Evolutionary conservation across 2,113 vertebrate species (phyloP).

Genomic region (Odontesthes bonariensis): DNA sequence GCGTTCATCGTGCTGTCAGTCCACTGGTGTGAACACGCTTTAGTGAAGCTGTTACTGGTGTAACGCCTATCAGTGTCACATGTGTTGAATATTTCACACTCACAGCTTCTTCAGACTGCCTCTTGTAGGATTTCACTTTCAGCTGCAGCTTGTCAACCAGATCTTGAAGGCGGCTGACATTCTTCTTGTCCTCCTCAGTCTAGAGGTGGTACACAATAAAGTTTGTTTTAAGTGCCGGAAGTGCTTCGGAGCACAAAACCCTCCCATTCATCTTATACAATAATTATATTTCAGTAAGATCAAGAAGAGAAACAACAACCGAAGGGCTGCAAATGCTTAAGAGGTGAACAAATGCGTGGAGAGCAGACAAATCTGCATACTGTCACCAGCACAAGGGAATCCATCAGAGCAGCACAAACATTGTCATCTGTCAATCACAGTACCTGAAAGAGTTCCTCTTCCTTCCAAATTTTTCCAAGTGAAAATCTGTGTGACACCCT

Average conservation of each 20-base stretch:
- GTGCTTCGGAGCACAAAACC: background rate
- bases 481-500: constrained; percentile 17
- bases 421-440: constrained; percentile 6
- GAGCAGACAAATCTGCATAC: background rate
- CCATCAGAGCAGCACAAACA: background rate
- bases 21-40: constrained; percentile 9
- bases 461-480: constrained; percentile 8
- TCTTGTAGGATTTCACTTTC: constrained; percentile 85
- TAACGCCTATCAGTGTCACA: constrained; percentile 22
- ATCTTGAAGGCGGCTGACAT: constrained; percentile 80
- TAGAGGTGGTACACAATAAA: constrained; percentile 41
- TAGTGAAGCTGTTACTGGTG: constrained; percentile 22
- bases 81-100: constrained; percentile 65
- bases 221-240: background rate
- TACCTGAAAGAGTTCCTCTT: constrained; percentile 1
- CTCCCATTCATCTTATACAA: background rate
- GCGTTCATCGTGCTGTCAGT: constrained; percentile 10
- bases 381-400: background rate
- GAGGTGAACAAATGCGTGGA: background rate
- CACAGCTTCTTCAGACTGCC: constrained; percentile 81
- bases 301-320: background rate
- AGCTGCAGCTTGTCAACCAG: constrained; percentile 86
- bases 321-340: constrained; percentile 1
- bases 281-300: background rate
- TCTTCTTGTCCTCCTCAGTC: constrained; percentile 85